Evolutionary conservation across 1,140 invertebrate genomes (phyloP), one percentile per base, ranked within the genome.

Genomic region (Onthophagus taurus): DNA sequence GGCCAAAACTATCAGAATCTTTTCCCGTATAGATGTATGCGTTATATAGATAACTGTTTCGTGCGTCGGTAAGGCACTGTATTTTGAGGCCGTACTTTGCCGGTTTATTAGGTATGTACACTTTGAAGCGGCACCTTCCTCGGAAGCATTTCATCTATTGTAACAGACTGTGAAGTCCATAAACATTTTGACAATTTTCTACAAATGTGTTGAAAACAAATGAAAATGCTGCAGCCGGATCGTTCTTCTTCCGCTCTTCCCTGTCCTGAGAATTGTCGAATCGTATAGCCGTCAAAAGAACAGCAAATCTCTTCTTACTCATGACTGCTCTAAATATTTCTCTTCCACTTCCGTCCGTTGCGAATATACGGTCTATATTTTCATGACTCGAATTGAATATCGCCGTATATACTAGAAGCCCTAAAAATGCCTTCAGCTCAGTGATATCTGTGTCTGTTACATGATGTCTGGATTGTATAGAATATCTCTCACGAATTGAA

Each of bases 51-150:
- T 66, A 65, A 12, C 51, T 53, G 8, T 53, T 57, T 36, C 21
- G 17, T 12, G 57, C 52, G 49, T 67, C 60, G 14, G 47, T 52
- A 12, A 64, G 48, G 29, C 47, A 52, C 18, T 54, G 21, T 29
- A 68, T 51, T 57, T 70, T 70, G 18, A 72, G 50, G 1, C 69
- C 70, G 49, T 69, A 72, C 43, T 64, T 65, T 23, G 47, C 52
- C 0, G 65, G 64, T 54, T 68, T 72, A 7, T 51, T 54, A 35
- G 67, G 65, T 33, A 72, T 70, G 45, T 70, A 71, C 45, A 66
- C 58, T 18, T 54, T 49, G 36, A 69, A 66, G 17, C 42, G 38
- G 42, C 61, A 65, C 11, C 57, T 31, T 9, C 66, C 67, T 34
- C 63, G 39, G 54, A 70, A 71, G 19, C 48, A 59, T 55, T 50